phyloP scores from a whole-genome alignment of 2,888 invertebrate genomes.

The Busseola fusca region DNA sequence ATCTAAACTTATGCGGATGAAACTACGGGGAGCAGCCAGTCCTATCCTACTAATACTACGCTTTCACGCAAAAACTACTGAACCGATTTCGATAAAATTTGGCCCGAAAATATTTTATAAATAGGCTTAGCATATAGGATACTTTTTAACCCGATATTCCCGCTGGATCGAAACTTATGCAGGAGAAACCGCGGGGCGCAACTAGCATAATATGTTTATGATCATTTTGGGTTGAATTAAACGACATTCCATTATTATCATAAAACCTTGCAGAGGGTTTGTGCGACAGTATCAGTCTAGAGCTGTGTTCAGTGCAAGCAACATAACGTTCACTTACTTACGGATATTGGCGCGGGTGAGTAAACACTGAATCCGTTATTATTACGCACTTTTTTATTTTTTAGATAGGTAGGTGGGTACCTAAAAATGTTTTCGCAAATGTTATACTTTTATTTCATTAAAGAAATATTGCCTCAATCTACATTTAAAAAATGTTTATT shows the following conservation, averaged over 20 bases:
- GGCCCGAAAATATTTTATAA: no score
- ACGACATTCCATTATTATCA: neutral
- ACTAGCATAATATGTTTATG: no score
- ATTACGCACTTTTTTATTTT: neutral
- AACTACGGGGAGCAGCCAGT: no score
- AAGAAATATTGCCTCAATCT: neutral
- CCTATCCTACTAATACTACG: no score
- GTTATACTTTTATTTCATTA: neutral
- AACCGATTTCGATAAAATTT: no score
- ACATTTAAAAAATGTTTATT: neutral
- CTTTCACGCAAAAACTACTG: no score
- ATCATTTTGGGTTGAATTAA: neutral
- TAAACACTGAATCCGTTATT: neutral
- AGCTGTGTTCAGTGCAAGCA: conserved; percentile 3
- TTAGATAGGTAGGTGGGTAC: no score
- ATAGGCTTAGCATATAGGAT: no score
- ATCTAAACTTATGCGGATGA: no score
- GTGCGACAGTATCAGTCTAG: neutral
- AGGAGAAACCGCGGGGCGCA: no score
- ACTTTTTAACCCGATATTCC: no score
- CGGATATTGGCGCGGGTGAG: conserved; percentile 26
- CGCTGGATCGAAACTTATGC: no score
- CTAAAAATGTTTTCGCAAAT: neutral
- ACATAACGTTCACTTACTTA: conserved; percentile 6
- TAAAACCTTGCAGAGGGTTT: conserved; percentile 5